Base-by-base conservation (phyloP, 2,888 invertebrate species). In the Drosophila mercatorum region DNA sequence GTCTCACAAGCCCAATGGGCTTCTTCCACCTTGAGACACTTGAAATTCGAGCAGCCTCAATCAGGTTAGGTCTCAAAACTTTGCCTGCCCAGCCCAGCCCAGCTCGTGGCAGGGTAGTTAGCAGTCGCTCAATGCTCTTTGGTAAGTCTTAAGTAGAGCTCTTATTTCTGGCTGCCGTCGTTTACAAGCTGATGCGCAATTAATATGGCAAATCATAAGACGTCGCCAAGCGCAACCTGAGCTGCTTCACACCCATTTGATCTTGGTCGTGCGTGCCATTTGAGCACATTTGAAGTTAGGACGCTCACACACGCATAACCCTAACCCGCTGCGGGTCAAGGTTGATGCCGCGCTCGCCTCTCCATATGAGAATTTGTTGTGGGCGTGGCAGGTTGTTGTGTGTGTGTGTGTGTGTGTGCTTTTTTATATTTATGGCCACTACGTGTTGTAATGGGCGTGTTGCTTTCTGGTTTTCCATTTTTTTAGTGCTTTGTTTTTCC, bases 391-490 rank as follows among this genome's bases (percentile, higher is more conserved):
- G 53, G 52, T 17, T 55, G 22, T 22, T 22, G 22, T 22, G 22
- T 22, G 22, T 2, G 2, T 22, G 22, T 22, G 22, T 22, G 22
- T 22, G 22, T 22, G 22, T 22, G 22, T 22, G 1, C 22, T 3
- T 22, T 40, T 77, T 80, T 78, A 83, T 83, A 83, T 83, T 83
- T 88, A 88, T 88, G 78, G 71, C 76, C 72, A 84, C 89, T 84
- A 84, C 83, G 89, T 84, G 83, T 84, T 79, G 82, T 84, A 87
- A 88, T 89, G 84, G 88, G 85, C 85, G 84, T 87, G 88, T 74
- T 84, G 76, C 70, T 71, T 70, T 65, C 68, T 55, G 61, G 61
- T 68, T 71, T 72, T 59, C 49, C 43, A 55, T 36, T 26, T 58
- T 41, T 49, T 49, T 55, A 56, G 41, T 52, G 44, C 34, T 60